A percentile compares a stretch with the other conserved stretches of the same genome.
Conservation (phyloP, 2,113 vertebrate species). For the Charina bottae region DNA sequence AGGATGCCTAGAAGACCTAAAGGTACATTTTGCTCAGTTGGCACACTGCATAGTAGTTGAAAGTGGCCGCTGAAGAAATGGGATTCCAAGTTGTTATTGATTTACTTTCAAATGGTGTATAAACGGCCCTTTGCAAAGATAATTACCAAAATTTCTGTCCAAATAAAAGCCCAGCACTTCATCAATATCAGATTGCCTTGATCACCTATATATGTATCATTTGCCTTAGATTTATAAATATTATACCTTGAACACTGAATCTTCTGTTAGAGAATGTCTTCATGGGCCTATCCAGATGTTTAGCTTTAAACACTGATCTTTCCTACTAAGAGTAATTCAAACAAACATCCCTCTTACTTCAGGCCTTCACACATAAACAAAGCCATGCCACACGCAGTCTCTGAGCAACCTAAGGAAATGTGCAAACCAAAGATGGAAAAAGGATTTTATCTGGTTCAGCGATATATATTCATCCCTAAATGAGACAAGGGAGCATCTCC, state of each 20-base stretch:
- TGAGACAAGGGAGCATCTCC: background rate
- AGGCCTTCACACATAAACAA: slow-evolving; percentile 45
- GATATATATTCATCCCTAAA: background rate
- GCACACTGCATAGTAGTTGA: slow-evolving; percentile 4
- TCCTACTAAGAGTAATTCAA: slow-evolving; percentile 60
- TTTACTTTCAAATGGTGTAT: slow-evolving; percentile 57
- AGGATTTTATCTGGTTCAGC: background rate
- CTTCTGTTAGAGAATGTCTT: slow-evolving; percentile 49
- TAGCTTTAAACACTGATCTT: slow-evolving; percentile 50
- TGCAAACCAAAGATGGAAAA: slow-evolving; percentile 27
- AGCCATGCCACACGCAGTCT: background rate
- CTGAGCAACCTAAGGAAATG: slow-evolving; percentile 17
- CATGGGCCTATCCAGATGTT: slow-evolving; percentile 43
- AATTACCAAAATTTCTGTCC: slow-evolving; percentile 46
- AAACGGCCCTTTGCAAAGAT: slow-evolving; percentile 46
- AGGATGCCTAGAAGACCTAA: background rate
- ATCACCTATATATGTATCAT: background rate
- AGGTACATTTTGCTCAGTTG: slow-evolving; percentile 19
- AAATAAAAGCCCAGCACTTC: slow-evolving; percentile 57
- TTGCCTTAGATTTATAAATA: slow-evolving; percentile 52
- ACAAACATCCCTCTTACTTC: slow-evolving; percentile 60
- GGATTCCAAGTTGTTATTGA: slow-evolving; percentile 55
- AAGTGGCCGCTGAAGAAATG: slow-evolving; percentile 44
- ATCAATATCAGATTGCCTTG: slow-evolving; percentile 46
- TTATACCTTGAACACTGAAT: slow-evolving; percentile 48